phyloP scores from a whole-genome alignment of 30 jellyfish, hydroid and myxozoan genomes.

The Aurelia sp. region DNA sequence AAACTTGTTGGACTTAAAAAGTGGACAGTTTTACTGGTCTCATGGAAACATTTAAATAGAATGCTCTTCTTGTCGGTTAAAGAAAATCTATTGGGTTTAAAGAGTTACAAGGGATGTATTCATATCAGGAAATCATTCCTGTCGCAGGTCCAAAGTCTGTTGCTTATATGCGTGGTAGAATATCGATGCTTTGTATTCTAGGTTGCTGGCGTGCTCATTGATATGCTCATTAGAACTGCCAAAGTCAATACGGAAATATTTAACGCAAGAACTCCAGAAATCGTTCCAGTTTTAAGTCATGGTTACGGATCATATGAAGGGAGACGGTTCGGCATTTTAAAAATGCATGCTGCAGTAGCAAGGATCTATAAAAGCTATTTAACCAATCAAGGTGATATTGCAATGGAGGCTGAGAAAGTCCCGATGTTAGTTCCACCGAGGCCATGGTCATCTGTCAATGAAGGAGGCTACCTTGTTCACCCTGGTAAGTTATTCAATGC shows the following conservation, averaged over 20 bases:
- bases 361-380: conserved; percentile 71
- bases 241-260: conserved; percentile 57
- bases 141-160: too few species aligned
- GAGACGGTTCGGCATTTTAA: conserved; percentile 77
- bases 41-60: too few species aligned
- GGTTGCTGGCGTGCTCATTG: conserved; percentile 92
- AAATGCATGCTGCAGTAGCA: conserved; percentile 85
- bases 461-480: conserved; percentile 89
- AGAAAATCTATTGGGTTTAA: too few species aligned
- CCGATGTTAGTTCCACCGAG: conserved; percentile 96
- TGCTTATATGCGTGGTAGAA: too few species aligned
- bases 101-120: too few species aligned
- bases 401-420: conserved; percentile 81
- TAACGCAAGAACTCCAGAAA: conserved; percentile 30
- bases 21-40: too few species aligned
- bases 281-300: conserved; percentile 72
- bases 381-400: conserved; percentile 78
- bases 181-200: not conserved
- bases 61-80: too few species aligned
- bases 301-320: conserved; percentile 73
- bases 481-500: conserved; percentile 51
- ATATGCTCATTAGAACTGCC: conserved; percentile 74
- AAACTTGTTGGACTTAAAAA: too few species aligned
- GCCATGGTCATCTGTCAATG: conserved; percentile 88
- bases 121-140: too few species aligned